Conservation (phyloP, 2,797 vertebrate species). For the Lycodopsis pacificus region DNA sequence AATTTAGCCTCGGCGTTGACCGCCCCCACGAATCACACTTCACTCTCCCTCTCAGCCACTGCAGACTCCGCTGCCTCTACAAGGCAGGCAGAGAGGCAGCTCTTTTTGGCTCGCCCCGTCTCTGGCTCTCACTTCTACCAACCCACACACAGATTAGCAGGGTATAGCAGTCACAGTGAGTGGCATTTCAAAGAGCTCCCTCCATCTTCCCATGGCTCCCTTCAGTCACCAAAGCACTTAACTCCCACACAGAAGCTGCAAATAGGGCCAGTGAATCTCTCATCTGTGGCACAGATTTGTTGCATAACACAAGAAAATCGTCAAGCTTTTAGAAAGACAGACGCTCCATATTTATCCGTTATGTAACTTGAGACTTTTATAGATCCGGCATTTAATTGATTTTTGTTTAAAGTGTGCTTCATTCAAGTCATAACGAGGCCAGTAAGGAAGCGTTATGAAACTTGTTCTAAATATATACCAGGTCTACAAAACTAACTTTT, state of each 20-base stretch:
- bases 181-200: constrained; percentile 73
- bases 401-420: constrained; percentile 6
- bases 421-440: constrained; percentile 23
- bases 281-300: constrained; percentile 67
- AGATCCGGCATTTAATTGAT: constrained; percentile 28
- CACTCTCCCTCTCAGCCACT: constrained; percentile 61
- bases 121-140: constrained; percentile 65
- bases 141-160: constrained; percentile 78
- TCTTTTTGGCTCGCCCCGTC: constrained; percentile 48
- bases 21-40: constrained; percentile 70
- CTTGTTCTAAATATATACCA: constrained; percentile 27
- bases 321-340: constrained; percentile 35
- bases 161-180: constrained; percentile 67
- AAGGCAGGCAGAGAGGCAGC: constrained; percentile 46
- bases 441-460: constrained; percentile 41
- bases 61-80: constrained; percentile 67
- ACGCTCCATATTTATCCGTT: constrained; percentile 60
- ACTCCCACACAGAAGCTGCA: constrained; percentile 70
- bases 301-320: constrained; percentile 64
- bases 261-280: constrained; percentile 58
- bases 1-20: constrained; percentile 79
- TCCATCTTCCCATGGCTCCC: constrained; percentile 62
- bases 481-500: constrained; percentile 35
- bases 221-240: constrained; percentile 68
- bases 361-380: constrained; percentile 57